Conservation (phyloP, 2,113 vertebrate genomes). For the Forbesichthys papilliferus region DNA sequence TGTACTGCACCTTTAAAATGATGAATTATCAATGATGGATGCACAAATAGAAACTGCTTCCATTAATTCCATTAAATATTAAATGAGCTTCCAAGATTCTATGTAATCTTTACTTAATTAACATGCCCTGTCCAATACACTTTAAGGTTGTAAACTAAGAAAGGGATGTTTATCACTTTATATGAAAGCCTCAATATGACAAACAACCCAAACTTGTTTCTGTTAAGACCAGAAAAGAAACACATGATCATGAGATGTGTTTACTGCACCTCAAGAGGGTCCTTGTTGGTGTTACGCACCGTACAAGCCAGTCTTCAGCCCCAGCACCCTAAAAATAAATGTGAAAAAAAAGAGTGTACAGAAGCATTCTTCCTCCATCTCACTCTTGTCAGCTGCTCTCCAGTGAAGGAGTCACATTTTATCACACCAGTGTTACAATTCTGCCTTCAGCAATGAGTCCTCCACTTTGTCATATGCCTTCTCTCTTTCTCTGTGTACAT, state of each 20-base stretch:
- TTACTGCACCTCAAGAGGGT: conserved; percentile 6
- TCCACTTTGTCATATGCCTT: background rate
- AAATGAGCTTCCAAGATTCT: too few species aligned
- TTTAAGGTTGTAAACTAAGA: too few species aligned
- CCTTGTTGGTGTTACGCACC: background rate
- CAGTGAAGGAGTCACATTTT: conserved; percentile 37
- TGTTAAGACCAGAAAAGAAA: conserved; percentile 15
- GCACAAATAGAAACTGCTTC: too few species aligned
- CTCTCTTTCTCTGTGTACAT: background rate
- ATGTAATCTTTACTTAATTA: too few species aligned
- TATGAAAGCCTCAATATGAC: background rate
- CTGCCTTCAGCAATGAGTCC: background rate
- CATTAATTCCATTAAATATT: too few species aligned
- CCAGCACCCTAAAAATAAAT: conserved; percentile 6
- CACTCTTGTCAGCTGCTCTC: background rate
- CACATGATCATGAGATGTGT: background rate
- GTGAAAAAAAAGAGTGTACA: background rate
- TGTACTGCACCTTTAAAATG: too few species aligned
- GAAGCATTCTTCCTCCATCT: background rate
- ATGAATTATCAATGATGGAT: too few species aligned
- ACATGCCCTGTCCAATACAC: too few species aligned
- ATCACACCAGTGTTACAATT: conserved; percentile 37
- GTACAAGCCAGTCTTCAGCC: conserved; percentile 1
- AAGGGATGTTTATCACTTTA: background rate
- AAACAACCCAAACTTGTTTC: background rate